phyloP scores from a whole-genome alignment of 2,113 vertebrate species.

The Saccopteryx bilineata region DNA sequence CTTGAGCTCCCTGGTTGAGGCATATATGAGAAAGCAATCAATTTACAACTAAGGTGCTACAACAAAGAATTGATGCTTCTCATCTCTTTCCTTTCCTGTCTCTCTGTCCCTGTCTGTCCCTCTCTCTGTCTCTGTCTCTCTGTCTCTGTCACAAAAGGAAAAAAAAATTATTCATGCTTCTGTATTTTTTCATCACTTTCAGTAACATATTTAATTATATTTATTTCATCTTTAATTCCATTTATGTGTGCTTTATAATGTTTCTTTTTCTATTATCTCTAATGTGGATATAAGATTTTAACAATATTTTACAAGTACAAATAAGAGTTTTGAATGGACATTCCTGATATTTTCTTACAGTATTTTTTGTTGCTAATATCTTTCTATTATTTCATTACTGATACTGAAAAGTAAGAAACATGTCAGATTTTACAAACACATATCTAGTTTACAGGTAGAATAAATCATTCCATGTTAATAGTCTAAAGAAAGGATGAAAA shows the following conservation, averaged over 20 bases:
- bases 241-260: neutral
- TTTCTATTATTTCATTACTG: neutral
- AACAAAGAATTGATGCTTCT: no score
- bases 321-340: neutral
- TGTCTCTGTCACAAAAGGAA: no score
- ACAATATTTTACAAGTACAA: neutral
- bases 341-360: neutral
- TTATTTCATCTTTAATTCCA: constrained; percentile 9
- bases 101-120: no score
- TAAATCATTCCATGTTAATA: neutral
- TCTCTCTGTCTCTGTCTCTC: no score
- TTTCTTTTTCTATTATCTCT: neutral
- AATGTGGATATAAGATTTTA: neutral
- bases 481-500: neutral
- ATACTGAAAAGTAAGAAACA: neutral
- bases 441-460: neutral
- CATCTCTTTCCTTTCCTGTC: no score
- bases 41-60: no score
- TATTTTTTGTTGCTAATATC: neutral
- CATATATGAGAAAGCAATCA: no score
- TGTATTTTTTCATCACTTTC: neutral
- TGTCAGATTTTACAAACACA: neutral
- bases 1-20: no score
- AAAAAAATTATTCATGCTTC: neutral
- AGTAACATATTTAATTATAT: neutral